Base-by-base conservation (phyloP, 30 jellyfish, hydroid and myxozoan species). In the Hydractinia echinata region DNA sequence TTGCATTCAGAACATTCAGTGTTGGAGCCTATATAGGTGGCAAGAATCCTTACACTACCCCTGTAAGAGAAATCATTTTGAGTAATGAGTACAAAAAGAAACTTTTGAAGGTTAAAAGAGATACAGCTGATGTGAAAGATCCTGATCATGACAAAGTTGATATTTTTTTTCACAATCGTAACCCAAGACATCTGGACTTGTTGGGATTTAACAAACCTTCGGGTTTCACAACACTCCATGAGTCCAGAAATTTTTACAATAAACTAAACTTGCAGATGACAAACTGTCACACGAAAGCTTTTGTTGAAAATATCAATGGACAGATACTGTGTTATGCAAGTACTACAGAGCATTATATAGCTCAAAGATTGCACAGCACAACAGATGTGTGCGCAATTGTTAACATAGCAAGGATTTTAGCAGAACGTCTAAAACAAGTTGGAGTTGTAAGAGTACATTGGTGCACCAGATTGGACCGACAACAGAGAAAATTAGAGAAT, bases 121-220 rank as follows among this genome's bases (percentile, higher is more conserved):
- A 77, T 4, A 30, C 53, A 5, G 30, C 39, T 51, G 85, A 79
- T 52, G 30, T 77, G 60, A 16, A 52, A 77, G 81, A 71, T 71
- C 67, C 81, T 7, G 4, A 54, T 10, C 51, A 77, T 8, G 85
- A 50, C 15, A 55, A 77, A 39, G 50, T 74, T 4, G 85, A 77
- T 15, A 44, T 77, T 18, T 44, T 77, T 77, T 60, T 20, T 54
- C 55, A 61, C 8, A 90, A 90, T 84, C 81, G 89, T 50, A 90
- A 90, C 70, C 97, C 97, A 11, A 73, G 95, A 53, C 87, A 86
- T 76, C 73, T 82, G 84, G 95, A 90, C 49, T 83, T 81, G 5
- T 79, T 85, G 48, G 97, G 97, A 16, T 82, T 77, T 79, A 82
- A 90, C 73, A 90, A 90, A 66, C 97, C 97, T 4, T 77, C 82